Evolutionary conservation across 2,797 vertebrate genomes (phyloP).

Genomic region (Acridotheres tristis): DNA sequence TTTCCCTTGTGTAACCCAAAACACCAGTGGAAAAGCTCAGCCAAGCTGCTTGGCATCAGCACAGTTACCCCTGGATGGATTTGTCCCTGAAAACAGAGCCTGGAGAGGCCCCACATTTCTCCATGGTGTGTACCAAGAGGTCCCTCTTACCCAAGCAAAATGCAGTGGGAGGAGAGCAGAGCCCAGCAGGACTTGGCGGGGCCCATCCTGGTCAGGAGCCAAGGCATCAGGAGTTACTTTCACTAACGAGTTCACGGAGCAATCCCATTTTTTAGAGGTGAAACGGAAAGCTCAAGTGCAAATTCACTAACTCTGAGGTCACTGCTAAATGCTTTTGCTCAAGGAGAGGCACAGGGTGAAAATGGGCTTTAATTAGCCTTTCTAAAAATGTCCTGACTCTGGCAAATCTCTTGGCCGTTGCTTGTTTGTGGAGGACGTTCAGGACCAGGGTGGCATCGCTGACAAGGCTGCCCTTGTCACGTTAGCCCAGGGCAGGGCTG

Average conservation of each 20-base stretch:
- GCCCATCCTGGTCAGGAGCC: conserved; percentile 3
- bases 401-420: not conserved
- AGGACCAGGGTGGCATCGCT: not conserved
- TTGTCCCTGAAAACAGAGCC: not conserved
- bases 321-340: conserved; percentile 3
- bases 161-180: not conserved
- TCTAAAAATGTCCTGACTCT: conserved; percentile 17
- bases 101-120: not conserved
- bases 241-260: conserved; percentile 33
- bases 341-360: not conserved
- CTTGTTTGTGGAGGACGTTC: not conserved
- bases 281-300: conserved; percentile 23
- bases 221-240: conserved; percentile 19
- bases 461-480: not conserved
- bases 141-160: not conserved
- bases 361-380: conserved; percentile 48
- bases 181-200: not conserved
- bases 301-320: conserved; percentile 27
- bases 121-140: not conserved
- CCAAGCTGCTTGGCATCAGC: not conserved
- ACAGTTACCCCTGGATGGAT: not conserved
- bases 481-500: not conserved
- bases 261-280: conserved; percentile 54
- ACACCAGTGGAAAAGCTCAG: not conserved
- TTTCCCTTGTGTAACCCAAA: not conserved